Evolutionary conservation across 30 jellyfish, hydroid and myxozoan genomes (phyloP).

Genomic region (Nemopilema nomurai): DNA sequence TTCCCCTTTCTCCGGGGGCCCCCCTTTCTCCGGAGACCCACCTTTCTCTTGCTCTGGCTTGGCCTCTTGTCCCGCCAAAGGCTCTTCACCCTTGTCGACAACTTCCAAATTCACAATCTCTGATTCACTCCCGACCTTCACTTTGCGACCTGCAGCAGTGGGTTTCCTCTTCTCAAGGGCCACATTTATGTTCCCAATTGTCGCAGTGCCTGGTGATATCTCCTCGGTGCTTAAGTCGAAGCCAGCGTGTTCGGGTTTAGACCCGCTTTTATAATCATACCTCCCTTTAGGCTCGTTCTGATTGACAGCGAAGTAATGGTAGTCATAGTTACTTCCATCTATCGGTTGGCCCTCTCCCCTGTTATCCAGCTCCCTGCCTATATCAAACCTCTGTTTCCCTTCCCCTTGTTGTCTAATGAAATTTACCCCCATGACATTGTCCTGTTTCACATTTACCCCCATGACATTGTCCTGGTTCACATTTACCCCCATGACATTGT

Average conservation of each 20-base stretch:
- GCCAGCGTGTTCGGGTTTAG: neutral
- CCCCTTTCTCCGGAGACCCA: slow-evolving; percentile 38
- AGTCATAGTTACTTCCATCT: neutral
- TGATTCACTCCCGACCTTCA: slow-evolving; percentile 26
- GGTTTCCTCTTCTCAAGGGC: slow-evolving; percentile 21
- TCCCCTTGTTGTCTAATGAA: neutral
- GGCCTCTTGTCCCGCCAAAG: neutral
- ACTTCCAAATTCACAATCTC: slow-evolving; percentile 29
- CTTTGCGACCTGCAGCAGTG: neutral
- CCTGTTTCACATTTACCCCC: neutral
- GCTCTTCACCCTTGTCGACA: slow-evolving; percentile 44
- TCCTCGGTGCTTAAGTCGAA: slow-evolving; percentile 25
- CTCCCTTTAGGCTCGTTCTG: neutral
- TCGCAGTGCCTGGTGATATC: slow-evolving; percentile 30
- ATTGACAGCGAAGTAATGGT: neutral
- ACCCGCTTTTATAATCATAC: slow-evolving; percentile 33
- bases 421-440: neutral
- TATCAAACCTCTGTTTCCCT: neutral
- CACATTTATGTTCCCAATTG: slow-evolving; percentile 6
- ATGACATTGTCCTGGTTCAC: neutral
- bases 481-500: neutral
- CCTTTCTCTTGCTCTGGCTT: slow-evolving; percentile 19
- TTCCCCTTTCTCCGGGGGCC: slow-evolving; percentile 25
- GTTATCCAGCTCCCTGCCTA: neutral
- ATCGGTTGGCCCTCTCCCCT: neutral